A percentile compares a stretch with the other conserved stretches of the same genome.
These are phyloP conservation scores for Corythornis cristatus DNA, from an alignment of 2,113 vertebrate species.

Conservation along the genomic window DNA sequence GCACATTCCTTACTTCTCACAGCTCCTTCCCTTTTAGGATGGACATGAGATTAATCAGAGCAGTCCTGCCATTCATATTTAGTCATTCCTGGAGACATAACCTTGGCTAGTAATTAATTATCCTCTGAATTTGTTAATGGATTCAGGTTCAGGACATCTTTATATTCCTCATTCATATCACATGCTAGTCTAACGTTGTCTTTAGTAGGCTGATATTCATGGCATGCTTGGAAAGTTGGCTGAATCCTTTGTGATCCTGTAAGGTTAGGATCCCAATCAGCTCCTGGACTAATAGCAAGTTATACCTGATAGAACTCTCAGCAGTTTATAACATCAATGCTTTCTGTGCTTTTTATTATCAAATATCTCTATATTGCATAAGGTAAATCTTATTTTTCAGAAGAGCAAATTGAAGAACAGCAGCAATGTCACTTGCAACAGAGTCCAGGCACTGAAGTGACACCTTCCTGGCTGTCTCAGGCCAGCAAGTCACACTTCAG, in stretches of 20 bases:
- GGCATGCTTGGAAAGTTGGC: neutral
- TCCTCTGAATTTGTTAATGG: slow-evolving; percentile 14
- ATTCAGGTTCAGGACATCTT: neutral
- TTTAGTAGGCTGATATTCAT: neutral
- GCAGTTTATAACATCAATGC: neutral
- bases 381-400: neutral
- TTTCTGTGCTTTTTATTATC: neutral
- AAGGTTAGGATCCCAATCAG: neutral
- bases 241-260: neutral
- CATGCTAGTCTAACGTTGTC: neutral
- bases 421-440: neutral
- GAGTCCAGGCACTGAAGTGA: neutral
- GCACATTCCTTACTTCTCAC: slow-evolving; percentile 7
- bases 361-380: neutral
- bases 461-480: neutral
- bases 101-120: slow-evolving; percentile 11
- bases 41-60: neutral
- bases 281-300: neutral
- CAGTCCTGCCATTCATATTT: neutral
- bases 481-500: neutral
- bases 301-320: neutral
- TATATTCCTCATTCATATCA: neutral
- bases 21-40: neutral
- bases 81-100: neutral
- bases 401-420: neutral